These are phyloP conservation scores for Protosalanx chinensis DNA, from an alignment of 2,797 vertebrate species.

Conservation along the genomic window DNA sequence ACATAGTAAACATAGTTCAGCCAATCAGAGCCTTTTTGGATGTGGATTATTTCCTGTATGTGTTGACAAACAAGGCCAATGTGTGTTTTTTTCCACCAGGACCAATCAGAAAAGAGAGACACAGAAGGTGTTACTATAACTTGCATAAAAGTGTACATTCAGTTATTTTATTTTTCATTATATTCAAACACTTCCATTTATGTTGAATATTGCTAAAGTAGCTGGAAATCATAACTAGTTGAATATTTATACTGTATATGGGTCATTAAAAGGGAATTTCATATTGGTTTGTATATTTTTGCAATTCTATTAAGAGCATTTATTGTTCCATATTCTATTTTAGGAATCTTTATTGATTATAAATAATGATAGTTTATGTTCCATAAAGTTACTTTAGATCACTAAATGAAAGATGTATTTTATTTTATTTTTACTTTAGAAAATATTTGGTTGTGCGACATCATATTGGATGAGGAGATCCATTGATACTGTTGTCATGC, in stretches of 20 bases:
- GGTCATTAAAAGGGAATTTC: conserved; percentile 81
- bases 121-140: conserved; percentile 37
- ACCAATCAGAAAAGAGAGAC: conserved; percentile 63
- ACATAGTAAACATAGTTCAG: conserved; percentile 27
- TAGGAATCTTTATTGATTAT: conserved; percentile 64
- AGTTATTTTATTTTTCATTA: conserved; percentile 54
- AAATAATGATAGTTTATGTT: conserved; percentile 62
- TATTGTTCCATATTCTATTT: conserved; percentile 56
- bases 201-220: conserved; percentile 65
- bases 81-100: conserved; percentile 40
- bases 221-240: conserved; percentile 72
- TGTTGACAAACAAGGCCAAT: conserved; percentile 34
- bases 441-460: conserved; percentile 52
- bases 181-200: conserved; percentile 69
- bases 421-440: conserved; percentile 63
- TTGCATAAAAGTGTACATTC: conserved; percentile 35
- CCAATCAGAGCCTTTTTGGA: conserved; percentile 48
- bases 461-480: conserved; percentile 46
- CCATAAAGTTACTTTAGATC: conserved; percentile 58
- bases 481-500: conserved; percentile 52
- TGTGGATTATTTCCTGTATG: conserved; percentile 30
- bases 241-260: conserved; percentile 85
- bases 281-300: conserved; percentile 92
- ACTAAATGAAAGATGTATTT: conserved; percentile 68
- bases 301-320: conserved; percentile 77